These are phyloP conservation scores for Pampusana beccarii DNA, from an alignment of 2,113 vertebrate genomes.

Conservation along the genomic window DNA sequence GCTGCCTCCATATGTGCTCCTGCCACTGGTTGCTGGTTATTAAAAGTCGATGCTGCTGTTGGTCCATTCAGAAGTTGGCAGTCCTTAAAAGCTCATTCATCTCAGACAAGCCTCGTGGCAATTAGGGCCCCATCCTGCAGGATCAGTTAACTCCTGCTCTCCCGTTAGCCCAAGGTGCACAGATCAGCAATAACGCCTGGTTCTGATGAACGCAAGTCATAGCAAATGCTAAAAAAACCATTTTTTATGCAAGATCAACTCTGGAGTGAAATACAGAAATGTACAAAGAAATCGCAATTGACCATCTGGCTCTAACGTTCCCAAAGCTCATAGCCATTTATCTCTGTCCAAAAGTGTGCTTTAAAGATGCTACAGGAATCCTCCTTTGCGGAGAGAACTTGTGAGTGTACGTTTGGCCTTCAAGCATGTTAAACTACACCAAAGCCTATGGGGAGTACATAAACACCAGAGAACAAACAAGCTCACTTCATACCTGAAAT, in stretches of 20 bases:
- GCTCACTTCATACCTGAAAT: not conserved
- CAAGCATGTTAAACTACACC: not conserved
- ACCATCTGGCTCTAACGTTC: slow-evolving; percentile 13
- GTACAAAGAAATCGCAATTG: not conserved
- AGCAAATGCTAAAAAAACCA: not conserved
- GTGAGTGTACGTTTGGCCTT: not conserved
- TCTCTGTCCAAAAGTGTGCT: slow-evolving; percentile 40
- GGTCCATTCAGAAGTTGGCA: not conserved
- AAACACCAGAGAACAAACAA: not conserved
- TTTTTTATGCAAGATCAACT: slow-evolving; percentile 24
- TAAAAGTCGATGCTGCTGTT: not conserved
- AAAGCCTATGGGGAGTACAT: not conserved
- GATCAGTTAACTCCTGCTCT: not conserved
- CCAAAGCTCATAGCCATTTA: not conserved
- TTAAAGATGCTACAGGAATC: not conserved
- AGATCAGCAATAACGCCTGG: fast-evolving
- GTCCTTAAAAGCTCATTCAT: not conserved
- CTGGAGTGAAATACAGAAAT: not conserved
- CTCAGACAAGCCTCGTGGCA: not conserved
- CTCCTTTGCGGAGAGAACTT: not conserved
- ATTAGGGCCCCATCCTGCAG: not conserved
- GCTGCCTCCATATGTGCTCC: slow-evolving; percentile 1
- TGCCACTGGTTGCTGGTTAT: not conserved
- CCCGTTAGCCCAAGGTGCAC: fast-evolving
- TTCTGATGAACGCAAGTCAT: not conserved